Evolutionary conservation across 2,113 vertebrate genomes (phyloP), one percentile per base, ranked within the genome.

Genomic region (Oncorhynchus tshawytscha): DNA sequence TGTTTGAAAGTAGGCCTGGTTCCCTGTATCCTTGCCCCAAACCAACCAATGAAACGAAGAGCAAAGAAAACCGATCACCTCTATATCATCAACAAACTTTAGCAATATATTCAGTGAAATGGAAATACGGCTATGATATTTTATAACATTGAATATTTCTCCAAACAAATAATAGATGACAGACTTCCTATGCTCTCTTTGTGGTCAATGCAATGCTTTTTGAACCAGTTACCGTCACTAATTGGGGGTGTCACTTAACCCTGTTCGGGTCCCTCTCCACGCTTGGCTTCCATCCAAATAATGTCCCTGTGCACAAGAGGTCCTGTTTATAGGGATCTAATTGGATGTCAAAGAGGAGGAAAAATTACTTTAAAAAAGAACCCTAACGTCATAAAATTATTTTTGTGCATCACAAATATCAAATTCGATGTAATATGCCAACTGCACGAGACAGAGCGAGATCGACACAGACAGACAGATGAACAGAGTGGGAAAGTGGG

Each of bases 1-100:
- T 78, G 84, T 85, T 82, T 81, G 84, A 73, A 78, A 72, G 78
- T 72, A 49, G 82, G 70, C 80, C 80, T 22, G 25, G 78, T 48
- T 74, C 59, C 71, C 68, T 70, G 3, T 24, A 48, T 48, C 39
- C 20, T 9, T 22, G 2, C 11, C 45, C 31, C 13, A 54, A 54
- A 70, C 18, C 25, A 45, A 45, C 39, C n/a, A 24, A 48, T 62
- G 59, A 62, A 62, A 8, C 7, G 59, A 24, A 70, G 39, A 48
- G 45, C 8, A 48, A 20, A 24, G 16, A 29, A 22, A 16, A 70
- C 31, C 31, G 1, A 25, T 39, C 27, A 20, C 67, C 45, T 13
- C 3, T 2, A 34, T 34, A 7, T 67, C 65, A 16, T 62, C n/a
- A 5, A 5, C 59, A 2, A 22, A n/a, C 2, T 22, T 22, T 22